phyloP scores from a whole-genome alignment of 2,888 invertebrate genomes.

The Macroteleia sp. region DNA sequence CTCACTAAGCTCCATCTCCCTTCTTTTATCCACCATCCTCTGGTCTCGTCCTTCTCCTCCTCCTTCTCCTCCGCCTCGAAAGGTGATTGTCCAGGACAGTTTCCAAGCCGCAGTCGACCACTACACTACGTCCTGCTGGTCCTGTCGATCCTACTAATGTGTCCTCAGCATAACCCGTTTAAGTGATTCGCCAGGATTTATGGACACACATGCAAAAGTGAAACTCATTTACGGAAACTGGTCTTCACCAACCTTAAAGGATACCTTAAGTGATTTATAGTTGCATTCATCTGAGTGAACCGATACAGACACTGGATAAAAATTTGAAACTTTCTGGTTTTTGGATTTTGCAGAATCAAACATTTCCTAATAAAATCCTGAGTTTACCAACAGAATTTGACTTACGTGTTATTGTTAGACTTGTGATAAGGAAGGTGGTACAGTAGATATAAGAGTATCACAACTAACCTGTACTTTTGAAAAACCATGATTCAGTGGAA shows the following conservation, averaged over 20 bases:
- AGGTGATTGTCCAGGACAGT: slow-evolving; percentile 82
- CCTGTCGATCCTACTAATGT: slow-evolving; percentile 51
- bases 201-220: slow-evolving; percentile 34
- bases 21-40: slow-evolving; percentile 48
- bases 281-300: no score
- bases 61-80: slow-evolving; percentile 67
- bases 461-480: no score
- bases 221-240: slow-evolving; percentile 15
- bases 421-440: no score
- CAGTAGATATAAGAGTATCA: no score
- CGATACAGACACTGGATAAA: no score
- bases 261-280: neutral
- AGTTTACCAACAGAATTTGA: no score
- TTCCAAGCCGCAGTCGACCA: slow-evolving; percentile 81
- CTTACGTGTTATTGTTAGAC: no score
- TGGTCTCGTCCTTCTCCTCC: slow-evolving; percentile 61
- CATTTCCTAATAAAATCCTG: no score
- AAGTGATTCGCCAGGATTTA: slow-evolving; percentile 46
- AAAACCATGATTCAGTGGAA: no score
- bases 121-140: slow-evolving; percentile 78
- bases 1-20: slow-evolving; percentile 50
- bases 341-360: no score
- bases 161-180: slow-evolving; percentile 35
- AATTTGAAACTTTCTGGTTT: no score
- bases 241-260: neutral